A percentile compares a stretch with the other conserved stretches of the same genome.
These are phyloP conservation scores for Zalophus californianus DNA, from an alignment of 2,797 vertebrate genomes.

Conservation along the genomic window DNA sequence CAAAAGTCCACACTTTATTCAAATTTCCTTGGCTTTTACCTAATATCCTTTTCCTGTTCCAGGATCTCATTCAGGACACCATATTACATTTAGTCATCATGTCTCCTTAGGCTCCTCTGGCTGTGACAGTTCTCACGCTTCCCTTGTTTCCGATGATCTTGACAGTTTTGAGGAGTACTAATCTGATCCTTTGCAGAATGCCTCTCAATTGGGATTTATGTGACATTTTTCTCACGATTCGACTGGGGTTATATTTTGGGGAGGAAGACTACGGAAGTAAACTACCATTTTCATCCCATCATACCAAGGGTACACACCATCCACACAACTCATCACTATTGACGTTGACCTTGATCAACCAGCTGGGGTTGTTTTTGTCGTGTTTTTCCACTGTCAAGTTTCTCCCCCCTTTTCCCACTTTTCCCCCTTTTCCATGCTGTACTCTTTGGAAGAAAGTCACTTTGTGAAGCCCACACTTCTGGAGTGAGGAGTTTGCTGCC, in stretches of 20 bases:
- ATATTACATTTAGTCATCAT: neutral
- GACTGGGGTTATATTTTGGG: neutral
- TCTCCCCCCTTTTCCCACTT: neutral
- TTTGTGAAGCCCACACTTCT: neutral
- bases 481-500: no score
- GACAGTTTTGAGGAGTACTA: neutral
- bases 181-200: neutral
- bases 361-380: neutral
- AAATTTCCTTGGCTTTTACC: conserved; percentile 7
- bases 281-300: neutral
- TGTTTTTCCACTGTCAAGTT: neutral
- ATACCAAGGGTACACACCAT: neutral
- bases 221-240: neutral
- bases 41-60: neutral
- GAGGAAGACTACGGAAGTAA: neutral
- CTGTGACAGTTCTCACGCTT: neutral
- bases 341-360: neutral
- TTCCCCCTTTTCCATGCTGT: neutral
- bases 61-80: neutral
- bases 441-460: neutral
- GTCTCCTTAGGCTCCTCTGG: neutral
- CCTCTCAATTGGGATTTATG: neutral
- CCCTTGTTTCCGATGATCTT: neutral
- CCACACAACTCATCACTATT: neutral
- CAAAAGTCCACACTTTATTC: neutral